These are phyloP conservation scores for Eira barbara DNA, from an alignment of 2,113 vertebrate genomes.

Conservation along the genomic window DNA sequence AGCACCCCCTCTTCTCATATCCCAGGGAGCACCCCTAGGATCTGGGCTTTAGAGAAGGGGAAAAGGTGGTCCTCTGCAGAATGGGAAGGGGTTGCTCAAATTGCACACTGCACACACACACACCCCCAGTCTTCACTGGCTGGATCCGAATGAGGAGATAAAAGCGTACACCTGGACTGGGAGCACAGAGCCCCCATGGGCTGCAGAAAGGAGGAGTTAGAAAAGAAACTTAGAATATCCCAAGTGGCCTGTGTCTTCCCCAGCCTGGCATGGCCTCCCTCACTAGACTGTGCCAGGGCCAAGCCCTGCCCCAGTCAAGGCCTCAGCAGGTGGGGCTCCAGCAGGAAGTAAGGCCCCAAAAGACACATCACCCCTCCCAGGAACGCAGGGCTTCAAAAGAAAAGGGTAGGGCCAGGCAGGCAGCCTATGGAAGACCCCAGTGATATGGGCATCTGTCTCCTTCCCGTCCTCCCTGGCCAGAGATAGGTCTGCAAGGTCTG, in stretches of 20 bases:
- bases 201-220: background rate
- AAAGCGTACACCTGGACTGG: background rate
- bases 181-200: background rate
- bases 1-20: background rate
- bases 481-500: background rate
- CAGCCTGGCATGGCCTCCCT: background rate
- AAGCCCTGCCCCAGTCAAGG: slow-evolving; percentile 42
- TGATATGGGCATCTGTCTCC: background rate
- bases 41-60: background rate
- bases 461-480: background rate
- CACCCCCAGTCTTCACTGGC: background rate
- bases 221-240: slow-evolving; percentile 1
- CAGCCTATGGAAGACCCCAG: background rate
- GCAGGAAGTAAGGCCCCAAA: slow-evolving; percentile 51
- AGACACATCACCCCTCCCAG: background rate
- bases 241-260: background rate
- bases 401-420: background rate
- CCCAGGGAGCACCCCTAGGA: background rate
- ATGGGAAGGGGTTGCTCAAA: background rate
- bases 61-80: background rate
- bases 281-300: slow-evolving; percentile 12
- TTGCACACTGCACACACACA: background rate
- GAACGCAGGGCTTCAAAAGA: background rate
- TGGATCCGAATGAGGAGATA: background rate
- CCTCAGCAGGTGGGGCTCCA: slow-evolving; percentile 37